phyloP scores from a whole-genome alignment of 2,113 vertebrate species.

The Malurus alboscapulatus region DNA sequence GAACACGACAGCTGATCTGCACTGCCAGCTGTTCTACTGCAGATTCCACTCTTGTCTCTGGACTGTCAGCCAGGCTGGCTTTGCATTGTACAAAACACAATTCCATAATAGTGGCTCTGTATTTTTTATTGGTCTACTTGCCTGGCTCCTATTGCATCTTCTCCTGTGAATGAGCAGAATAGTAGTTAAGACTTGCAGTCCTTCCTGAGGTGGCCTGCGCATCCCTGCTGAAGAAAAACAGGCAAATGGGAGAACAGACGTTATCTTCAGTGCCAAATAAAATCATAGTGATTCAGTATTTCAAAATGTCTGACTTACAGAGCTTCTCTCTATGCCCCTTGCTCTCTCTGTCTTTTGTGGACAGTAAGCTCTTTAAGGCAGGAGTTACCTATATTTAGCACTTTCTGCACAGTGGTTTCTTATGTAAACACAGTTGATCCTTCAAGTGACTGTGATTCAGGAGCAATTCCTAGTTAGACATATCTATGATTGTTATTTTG shows the following conservation, averaged over 20 bases:
- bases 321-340: neutral
- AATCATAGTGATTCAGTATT: neutral
- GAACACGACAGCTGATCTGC: fast-evolving
- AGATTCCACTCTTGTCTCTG: neutral
- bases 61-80: neutral
- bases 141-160: neutral
- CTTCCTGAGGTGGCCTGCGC: neutral
- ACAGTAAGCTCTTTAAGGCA: neutral
- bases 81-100: neutral
- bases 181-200: neutral
- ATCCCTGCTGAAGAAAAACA: neutral
- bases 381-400: constrained; percentile 4
- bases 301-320: neutral
- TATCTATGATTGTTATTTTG: neutral
- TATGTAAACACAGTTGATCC: neutral
- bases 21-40: neutral
- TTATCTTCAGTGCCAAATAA: neutral
- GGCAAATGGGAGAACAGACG: neutral
- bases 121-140: neutral
- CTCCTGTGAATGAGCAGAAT: neutral
- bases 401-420: neutral
- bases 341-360: neutral
- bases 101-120: neutral
- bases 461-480: neutral
- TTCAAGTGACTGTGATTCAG: neutral